A percentile compares a stretch with the other conserved stretches of the same genome.
phyloP scores from a whole-genome alignment of 2,797 vertebrate genomes.

The Benthosema pterotum region DNA sequence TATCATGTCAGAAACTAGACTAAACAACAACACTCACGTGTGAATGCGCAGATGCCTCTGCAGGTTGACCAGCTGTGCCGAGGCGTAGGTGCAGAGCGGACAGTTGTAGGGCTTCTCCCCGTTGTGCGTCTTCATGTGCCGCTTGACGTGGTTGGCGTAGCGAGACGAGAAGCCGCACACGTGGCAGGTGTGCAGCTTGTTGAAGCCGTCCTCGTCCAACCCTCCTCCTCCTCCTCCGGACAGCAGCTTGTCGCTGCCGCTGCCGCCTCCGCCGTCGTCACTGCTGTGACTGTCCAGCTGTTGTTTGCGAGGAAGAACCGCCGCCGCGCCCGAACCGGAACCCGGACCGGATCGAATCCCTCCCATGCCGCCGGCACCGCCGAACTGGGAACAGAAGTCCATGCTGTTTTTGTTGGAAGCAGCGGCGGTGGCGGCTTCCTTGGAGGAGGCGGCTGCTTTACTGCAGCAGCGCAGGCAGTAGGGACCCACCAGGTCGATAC shows the following conservation, averaged over 20 bases:
- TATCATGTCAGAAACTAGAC: no score
- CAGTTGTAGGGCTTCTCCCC: slow-evolving; percentile 97
- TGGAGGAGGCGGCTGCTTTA: slow-evolving; percentile 75
- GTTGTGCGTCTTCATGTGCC: slow-evolving; percentile 99
- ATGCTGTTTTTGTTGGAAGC: slow-evolving; percentile 45
- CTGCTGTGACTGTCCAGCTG: slow-evolving; percentile 52
- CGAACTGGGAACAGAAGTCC: slow-evolving; percentile 70
- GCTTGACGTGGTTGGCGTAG: slow-evolving; percentile 96
- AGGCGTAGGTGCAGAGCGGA: slow-evolving; percentile 93
- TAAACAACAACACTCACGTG: no score
- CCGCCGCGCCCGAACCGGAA: no score
- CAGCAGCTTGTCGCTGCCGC: slow-evolving; percentile 57
- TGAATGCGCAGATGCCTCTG: slow-evolving; percentile 95
- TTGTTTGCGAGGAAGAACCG: slow-evolving; percentile 25
- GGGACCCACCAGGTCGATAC: slow-evolving; percentile 82
- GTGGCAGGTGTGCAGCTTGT: slow-evolving; percentile 90
- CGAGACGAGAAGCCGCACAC: slow-evolving; percentile 95
- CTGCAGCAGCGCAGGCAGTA: slow-evolving; percentile 82
- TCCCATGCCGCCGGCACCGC: slow-evolving; percentile 37
- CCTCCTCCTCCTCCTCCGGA: no score
- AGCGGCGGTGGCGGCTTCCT: no score
- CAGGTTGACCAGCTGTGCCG: slow-evolving; percentile 95
- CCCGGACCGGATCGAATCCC: no score
- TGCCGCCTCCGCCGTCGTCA: slow-evolving; percentile 27
- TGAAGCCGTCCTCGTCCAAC: slow-evolving; percentile 64